phyloP scores from a whole-genome alignment of 2,797 vertebrate genomes.

The Neolamprologus multifasciatus region DNA sequence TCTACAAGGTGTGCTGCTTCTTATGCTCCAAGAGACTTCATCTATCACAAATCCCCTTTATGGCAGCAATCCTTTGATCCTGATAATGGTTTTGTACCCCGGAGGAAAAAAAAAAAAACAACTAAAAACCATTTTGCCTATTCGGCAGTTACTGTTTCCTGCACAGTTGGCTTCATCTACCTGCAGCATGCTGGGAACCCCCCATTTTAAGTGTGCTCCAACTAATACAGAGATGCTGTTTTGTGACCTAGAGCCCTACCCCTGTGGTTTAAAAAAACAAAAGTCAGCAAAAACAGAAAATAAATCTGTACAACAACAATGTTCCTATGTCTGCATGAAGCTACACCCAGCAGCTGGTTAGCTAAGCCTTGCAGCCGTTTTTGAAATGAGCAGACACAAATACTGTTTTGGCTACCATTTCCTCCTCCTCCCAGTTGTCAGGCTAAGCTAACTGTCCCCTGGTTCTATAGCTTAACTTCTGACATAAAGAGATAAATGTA shows the following conservation, averaged over 20 bases:
- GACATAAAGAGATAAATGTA: background rate
- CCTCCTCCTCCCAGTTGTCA: background rate
- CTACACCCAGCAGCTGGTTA: background rate
- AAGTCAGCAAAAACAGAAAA: background rate
- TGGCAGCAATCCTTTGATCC: constrained; percentile 19
- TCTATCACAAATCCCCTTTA: constrained; percentile 27
- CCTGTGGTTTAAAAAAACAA: background rate
- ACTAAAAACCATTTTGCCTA: background rate
- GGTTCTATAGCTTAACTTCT: background rate
- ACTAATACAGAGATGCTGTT: background rate
- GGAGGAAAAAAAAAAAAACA: background rate
- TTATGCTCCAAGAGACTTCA: background rate
- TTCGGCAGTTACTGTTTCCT: constrained; percentile 1
- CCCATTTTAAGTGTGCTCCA: background rate
- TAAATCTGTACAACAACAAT: background rate
- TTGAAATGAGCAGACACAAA: background rate
- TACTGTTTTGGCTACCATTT: background rate
- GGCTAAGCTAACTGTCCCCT: background rate
- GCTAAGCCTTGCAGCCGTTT: background rate
- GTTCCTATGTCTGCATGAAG: background rate
- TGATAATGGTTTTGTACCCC: constrained; percentile 3
- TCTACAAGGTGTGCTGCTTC: background rate
- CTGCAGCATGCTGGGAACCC: constrained; percentile 2
- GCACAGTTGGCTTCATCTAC: background rate
- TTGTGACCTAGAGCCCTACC: background rate